phyloP scores from a whole-genome alignment of 1,140 invertebrate genomes.

The Pseudomyrmex gracilis region DNA sequence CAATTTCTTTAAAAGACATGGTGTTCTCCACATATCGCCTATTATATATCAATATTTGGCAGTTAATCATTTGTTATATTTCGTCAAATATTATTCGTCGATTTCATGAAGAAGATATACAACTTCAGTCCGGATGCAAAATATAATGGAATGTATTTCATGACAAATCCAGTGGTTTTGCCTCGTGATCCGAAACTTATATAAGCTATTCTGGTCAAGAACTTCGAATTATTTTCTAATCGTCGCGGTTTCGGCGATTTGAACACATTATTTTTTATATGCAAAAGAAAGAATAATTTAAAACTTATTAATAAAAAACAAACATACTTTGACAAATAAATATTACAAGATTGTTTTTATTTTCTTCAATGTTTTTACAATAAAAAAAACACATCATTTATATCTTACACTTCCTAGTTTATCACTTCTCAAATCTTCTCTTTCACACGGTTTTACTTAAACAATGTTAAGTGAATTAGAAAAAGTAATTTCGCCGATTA shows the following conservation, averaged over 20 bases:
- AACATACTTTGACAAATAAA: slow-evolving; percentile 10
- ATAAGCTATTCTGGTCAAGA: slow-evolving; percentile 71
- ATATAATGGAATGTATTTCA: slow-evolving; percentile 68
- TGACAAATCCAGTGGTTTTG: slow-evolving; percentile 72
- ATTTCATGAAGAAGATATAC: slow-evolving; percentile 31
- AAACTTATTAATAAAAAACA: background rate
- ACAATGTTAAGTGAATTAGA: slow-evolving; percentile 66
- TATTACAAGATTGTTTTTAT: slow-evolving; percentile 36
- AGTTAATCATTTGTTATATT: background rate
- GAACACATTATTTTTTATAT: background rate
- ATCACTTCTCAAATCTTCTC: slow-evolving; percentile 70
- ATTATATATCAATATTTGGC: slow-evolving; percentile 66
- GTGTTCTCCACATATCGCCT: slow-evolving; percentile 61
- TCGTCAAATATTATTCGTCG: background rate
- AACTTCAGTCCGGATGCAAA: slow-evolving; percentile 53
- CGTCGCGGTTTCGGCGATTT: slow-evolving; percentile 74
- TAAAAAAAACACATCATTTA: slow-evolving; percentile 69
- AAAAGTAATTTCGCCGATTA: slow-evolving; percentile 67
- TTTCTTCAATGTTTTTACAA: slow-evolving; percentile 20
- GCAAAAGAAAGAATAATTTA: no score
- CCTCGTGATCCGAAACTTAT: slow-evolving; percentile 80
- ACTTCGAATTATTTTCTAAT: slow-evolving; percentile 77
- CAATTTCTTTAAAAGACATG: slow-evolving; percentile 68
- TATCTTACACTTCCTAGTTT: slow-evolving; percentile 70
- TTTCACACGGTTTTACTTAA: slow-evolving; percentile 22